phyloP scores from a whole-genome alignment of 2,888 invertebrate genomes.

The Campoplex nolae region DNA sequence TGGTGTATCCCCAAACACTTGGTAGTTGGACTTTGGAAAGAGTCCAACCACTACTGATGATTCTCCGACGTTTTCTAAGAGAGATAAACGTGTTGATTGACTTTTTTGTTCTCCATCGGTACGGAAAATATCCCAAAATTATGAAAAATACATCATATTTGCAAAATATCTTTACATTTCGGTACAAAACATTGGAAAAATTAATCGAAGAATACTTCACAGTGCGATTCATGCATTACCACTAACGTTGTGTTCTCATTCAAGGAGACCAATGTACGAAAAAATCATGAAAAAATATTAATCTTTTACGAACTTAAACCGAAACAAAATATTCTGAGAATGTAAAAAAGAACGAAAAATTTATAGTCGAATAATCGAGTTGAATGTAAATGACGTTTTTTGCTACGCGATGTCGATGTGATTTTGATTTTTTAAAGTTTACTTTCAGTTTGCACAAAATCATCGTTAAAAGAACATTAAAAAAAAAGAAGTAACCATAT shows the following conservation, averaged over 20 bases:
- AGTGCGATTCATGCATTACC: conserved; percentile 1
- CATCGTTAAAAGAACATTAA: neutral
- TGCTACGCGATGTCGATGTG: neutral
- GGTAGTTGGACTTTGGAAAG: too few relatives aligned
- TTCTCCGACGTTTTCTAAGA: too few relatives aligned
- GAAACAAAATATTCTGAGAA: neutral
- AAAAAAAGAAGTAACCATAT: neutral
- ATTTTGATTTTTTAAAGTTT: neutral
- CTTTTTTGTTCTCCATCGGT: too few relatives aligned
- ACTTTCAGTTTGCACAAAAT: neutral
- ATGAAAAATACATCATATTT: neutral
- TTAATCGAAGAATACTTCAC: neutral
- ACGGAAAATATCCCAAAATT: neutral
- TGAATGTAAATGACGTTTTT: neutral
- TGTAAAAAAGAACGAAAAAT: neutral
- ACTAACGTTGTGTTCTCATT: neutral
- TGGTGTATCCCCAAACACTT: too few relatives aligned
- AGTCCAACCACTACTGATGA: too few relatives aligned
- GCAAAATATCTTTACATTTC: neutral
- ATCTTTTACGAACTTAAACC: neutral
- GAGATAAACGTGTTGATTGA: too few relatives aligned
- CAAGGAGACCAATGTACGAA: neutral
- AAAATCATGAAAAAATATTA: neutral
- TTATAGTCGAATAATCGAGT: neutral
- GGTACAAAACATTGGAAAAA: neutral